Evolutionary conservation across 1,140 invertebrate species (phyloP).

Genomic region (Thereuonema tuberculata): DNA sequence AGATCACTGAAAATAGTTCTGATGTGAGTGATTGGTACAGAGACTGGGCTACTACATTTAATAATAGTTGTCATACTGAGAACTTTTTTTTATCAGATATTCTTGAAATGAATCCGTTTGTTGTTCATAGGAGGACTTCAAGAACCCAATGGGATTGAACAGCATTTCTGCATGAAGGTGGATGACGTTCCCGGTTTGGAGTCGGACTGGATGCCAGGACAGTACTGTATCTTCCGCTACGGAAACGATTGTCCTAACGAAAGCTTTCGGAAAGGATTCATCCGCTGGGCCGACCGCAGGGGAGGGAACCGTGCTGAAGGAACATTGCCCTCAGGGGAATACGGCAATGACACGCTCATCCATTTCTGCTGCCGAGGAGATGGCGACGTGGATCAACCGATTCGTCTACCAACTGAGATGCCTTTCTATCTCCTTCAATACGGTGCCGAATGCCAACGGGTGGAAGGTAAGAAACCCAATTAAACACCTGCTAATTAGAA

Average conservation of each 20-base stretch:
- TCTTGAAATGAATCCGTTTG: not conserved
- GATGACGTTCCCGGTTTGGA: not conserved
- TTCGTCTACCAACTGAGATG: conserved; percentile 19
- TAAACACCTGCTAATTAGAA: no score
- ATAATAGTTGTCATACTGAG: no score
- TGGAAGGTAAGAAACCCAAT: conserved; percentile 23
- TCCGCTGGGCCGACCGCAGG: conserved; percentile 20
- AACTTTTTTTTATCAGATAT: not conserved
- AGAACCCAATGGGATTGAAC: conserved; percentile 17
- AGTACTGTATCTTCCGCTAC: conserved; percentile 25
- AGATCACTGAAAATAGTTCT: no score
- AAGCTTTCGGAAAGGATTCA: conserved; percentile 21
- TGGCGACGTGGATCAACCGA: conserved; percentile 18
- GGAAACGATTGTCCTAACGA: conserved; percentile 21
- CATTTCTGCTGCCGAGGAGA: conserved; percentile 24
- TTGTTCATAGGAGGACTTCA: conserved; percentile 7
- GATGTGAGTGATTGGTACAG: no score
- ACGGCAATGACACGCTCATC: conserved; percentile 21
- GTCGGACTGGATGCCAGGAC: conserved; percentile 18
- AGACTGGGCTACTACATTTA: no score
- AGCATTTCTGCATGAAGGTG: conserved; percentile 22
- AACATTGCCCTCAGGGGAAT: conserved; percentile 18
- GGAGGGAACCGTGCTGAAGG: conserved; percentile 12
- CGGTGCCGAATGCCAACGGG: conserved; percentile 23
- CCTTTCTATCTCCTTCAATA: conserved; percentile 25